These are phyloP conservation scores for Melitaea athalia DNA, from an alignment of 2,888 invertebrate genomes.

Conservation along the genomic window DNA sequence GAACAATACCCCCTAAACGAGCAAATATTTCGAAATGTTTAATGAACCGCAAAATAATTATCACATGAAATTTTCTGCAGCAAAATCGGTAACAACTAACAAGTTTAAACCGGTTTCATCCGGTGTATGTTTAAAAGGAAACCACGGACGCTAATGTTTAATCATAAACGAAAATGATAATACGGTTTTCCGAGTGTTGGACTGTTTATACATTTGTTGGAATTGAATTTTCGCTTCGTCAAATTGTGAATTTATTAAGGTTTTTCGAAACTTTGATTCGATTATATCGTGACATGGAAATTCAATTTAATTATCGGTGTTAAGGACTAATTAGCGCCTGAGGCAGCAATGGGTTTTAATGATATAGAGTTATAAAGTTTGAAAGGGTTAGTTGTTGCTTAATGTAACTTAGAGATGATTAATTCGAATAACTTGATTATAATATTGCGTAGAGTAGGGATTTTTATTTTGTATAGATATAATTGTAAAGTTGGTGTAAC, in stretches of 20 bases:
- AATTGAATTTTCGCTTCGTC: conserved; percentile 5
- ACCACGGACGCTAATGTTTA: conserved; percentile 27
- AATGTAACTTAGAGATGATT: background rate
- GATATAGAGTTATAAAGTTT: too few relatives aligned
- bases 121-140: conserved; percentile 1
- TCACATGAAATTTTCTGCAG: conserved; percentile 16
- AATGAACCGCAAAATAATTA: conserved; percentile 26
- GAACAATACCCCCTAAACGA: conserved; percentile 14
- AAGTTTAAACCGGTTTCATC: background rate
- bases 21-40: conserved; percentile 32
- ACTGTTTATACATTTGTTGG: background rate
- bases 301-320: conserved; percentile 8
- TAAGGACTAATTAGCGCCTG: conserved; percentile 10
- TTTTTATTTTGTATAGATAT: too few relatives aligned
- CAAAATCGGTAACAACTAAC: conserved; percentile 6
- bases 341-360: background rate
- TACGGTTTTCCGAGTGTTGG: conserved; percentile 19
- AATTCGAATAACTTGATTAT: background rate
- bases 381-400: too few relatives aligned
- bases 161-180: conserved; percentile 28
- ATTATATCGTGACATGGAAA: conserved; percentile 11
- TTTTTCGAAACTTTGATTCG: conserved; percentile 3
- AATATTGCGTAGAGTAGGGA: too few relatives aligned
- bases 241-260: conserved; percentile 3
- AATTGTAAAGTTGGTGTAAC: too few relatives aligned